These are phyloP conservation scores for Eueremaeus valkanovi DNA, from an alignment of 2,888 invertebrate genomes.

Conservation along the genomic window DNA sequence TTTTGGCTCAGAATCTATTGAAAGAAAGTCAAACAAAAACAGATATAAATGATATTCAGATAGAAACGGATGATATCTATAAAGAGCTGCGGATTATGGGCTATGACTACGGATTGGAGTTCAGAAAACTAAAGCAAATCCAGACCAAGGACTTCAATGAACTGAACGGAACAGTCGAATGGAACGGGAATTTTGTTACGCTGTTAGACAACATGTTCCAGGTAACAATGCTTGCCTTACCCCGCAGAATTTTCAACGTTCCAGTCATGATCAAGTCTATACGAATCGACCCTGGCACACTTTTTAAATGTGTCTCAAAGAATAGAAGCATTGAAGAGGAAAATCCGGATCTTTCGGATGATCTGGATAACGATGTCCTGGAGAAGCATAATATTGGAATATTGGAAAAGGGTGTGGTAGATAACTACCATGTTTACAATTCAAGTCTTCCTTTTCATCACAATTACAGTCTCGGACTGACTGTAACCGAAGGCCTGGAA, in stretches of 20 bases:
- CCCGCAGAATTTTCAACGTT: slow-evolving; percentile 4
- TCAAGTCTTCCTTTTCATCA: not conserved
- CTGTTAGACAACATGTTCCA: slow-evolving; percentile 36
- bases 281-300: slow-evolving; percentile 4
- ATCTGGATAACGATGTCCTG: not conserved
- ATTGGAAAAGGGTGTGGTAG: too few species aligned
- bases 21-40: slow-evolving; percentile 7
- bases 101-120: slow-evolving; percentile 75
- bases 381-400: too few species aligned
- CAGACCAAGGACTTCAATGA: slow-evolving; percentile 60
- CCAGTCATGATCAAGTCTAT: slow-evolving; percentile 29
- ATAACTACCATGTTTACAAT: not conserved
- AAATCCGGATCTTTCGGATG: not conserved
- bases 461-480: not conserved
- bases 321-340: not conserved
- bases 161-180: slow-evolving; percentile 31
- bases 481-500: slow-evolving; percentile 14
- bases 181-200: slow-evolving; percentile 40
- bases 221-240: not conserved
- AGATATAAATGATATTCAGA: not conserved
- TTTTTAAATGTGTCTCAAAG: slow-evolving; percentile 1
- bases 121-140: slow-evolving; percentile 70
- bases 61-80: slow-evolving; percentile 63
- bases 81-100: slow-evolving; percentile 79
- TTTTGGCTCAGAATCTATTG: slow-evolving; percentile 61